These are phyloP conservation scores for Platycnemis pennipes DNA, from an alignment of 2,888 invertebrate genomes.

Conservation along the genomic window DNA sequence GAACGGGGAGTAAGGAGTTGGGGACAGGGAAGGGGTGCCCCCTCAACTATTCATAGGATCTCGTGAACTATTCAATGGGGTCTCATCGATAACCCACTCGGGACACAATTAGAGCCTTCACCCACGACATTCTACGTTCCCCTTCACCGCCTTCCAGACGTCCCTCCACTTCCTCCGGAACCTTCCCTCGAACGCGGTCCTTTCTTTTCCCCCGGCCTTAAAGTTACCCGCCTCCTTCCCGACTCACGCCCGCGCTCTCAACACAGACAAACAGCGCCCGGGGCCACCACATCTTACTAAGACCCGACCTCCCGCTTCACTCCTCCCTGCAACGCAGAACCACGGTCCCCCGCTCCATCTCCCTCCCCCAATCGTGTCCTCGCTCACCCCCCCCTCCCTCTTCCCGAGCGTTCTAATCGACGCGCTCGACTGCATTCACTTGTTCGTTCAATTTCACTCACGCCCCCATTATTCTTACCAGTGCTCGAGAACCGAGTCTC, in stretches of 20 bases:
- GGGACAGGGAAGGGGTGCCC: background rate
- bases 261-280: constrained; percentile 29
- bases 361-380: background rate
- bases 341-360: background rate
- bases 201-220: background rate
- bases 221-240: background rate
- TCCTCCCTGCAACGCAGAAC: background rate
- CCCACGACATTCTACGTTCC: background rate
- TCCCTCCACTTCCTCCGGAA: background rate
- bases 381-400: background rate
- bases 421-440: constrained; percentile 29
- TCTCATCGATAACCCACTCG: constrained; percentile 60
- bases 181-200: background rate
- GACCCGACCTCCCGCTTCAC: background rate
- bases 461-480: background rate
- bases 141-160: background rate
- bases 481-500: background rate
- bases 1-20: background rate
- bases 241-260: background rate
- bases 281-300: background rate
- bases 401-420: too few relatives aligned
- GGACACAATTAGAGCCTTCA: constrained; percentile 54
- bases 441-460: background rate
- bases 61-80: constrained; percentile 59
- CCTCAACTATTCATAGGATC: constrained; percentile 65